phyloP scores from a whole-genome alignment of 2,113 vertebrate species.

The Salvelinus namaycush region DNA sequence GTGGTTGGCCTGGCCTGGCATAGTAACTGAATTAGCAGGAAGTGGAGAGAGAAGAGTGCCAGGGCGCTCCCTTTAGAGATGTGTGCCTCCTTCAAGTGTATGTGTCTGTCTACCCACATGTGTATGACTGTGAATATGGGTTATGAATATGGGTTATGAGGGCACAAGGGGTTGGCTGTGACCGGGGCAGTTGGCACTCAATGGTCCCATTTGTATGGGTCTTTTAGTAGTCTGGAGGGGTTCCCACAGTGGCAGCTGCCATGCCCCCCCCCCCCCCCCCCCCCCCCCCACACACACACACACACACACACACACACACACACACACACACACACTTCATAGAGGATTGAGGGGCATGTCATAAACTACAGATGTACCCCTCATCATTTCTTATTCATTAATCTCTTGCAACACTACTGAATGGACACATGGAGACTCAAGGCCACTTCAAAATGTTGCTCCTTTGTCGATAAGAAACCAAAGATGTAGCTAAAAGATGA shows the following conservation, averaged over 20 bases:
- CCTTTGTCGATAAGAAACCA: constrained; percentile 11
- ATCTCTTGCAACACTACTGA: constrained; percentile 8
- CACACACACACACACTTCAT: constrained; percentile 1
- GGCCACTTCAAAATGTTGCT: constrained; percentile 6
- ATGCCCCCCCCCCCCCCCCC: constrained; percentile 17
- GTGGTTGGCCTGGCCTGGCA: constrained; percentile 26
- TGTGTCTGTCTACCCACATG: not conserved
- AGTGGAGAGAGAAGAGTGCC: constrained; percentile 29
- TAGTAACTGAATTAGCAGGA: constrained; percentile 26
- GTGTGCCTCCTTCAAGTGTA: not conserved
- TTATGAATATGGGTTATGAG: constrained; percentile 14
- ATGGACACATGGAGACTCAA: not conserved
- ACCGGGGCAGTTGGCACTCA: constrained; percentile 34
- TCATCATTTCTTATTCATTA: constrained; percentile 56
- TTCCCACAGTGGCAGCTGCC: constrained; percentile 32
- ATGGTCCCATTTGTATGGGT: constrained; percentile 14
- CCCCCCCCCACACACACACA: constrained; percentile 1
- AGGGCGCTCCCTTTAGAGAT: constrained; percentile 10
- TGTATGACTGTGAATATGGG: not conserved
- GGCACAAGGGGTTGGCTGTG: constrained; percentile 15
- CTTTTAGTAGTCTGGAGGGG: constrained; percentile 23
- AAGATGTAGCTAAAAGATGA: constrained; percentile 11
- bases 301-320: not conserved
- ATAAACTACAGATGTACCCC: constrained; percentile 34
- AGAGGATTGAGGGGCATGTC: constrained; percentile 25